phyloP scores from a whole-genome alignment of 2,888 invertebrate species.

The Diploptera punctata region DNA sequence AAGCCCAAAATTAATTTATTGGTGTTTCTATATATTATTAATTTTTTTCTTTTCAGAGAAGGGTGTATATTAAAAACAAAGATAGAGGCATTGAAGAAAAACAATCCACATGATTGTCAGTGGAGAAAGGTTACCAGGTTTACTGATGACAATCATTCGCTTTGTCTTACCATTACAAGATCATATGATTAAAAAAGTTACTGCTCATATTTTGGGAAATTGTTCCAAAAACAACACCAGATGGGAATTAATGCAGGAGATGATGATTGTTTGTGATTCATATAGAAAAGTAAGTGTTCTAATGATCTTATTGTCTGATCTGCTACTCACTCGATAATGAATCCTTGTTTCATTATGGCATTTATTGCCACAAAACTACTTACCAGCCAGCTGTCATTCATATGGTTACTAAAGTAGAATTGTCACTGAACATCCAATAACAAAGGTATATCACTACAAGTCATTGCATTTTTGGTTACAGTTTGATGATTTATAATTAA shows the following conservation, averaged over 20 bases:
- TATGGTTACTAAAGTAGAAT: too few relatives aligned
- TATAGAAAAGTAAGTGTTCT: constrained; percentile 95
- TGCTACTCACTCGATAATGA: too few relatives aligned
- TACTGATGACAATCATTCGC: constrained; percentile 97
- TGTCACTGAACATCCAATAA: too few relatives aligned
- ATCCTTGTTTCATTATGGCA: too few relatives aligned
- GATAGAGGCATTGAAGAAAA: constrained; percentile 92
- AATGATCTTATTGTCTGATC: too few relatives aligned
- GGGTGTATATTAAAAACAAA: constrained; percentile 89
- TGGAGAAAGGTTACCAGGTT: constrained; percentile 88
- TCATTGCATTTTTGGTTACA: too few relatives aligned
- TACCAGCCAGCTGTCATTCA: too few relatives aligned
- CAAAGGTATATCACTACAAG: too few relatives aligned
- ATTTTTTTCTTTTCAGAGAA: constrained; percentile 69
- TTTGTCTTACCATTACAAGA: constrained; percentile 92
- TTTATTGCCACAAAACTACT: too few relatives aligned
- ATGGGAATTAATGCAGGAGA: constrained; percentile 94
- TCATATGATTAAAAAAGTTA: constrained; percentile 94
- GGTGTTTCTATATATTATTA: not conserved
- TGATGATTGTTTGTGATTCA: constrained; percentile 99
- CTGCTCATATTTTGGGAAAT: constrained; percentile 99
- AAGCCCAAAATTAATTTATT: not conserved
- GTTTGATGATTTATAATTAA: too few relatives aligned
- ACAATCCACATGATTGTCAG: constrained; percentile 93
- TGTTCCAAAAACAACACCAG: constrained; percentile 94